phyloP scores from a whole-genome alignment of 2,888 invertebrate genomes.

The Tupiocoris notatus region DNA sequence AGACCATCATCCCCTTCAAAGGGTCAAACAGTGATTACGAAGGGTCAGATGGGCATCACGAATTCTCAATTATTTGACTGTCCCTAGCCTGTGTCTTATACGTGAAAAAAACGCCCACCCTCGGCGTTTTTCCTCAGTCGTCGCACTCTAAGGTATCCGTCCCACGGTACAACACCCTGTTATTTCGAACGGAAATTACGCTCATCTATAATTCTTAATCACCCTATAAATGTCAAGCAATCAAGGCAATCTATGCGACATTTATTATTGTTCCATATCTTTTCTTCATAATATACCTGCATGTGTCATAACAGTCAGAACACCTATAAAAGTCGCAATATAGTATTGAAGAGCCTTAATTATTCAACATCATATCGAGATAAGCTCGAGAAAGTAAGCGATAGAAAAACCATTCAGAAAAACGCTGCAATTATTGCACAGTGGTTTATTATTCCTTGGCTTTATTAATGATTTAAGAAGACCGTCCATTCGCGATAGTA shows the following conservation, averaged over 20 bases:
- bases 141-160: neutral
- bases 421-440: too few species aligned
- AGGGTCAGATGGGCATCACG: constrained; percentile 36
- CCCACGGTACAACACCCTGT: neutral
- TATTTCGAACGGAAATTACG: neutral
- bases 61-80: constrained; percentile 39
- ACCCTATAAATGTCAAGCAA: too few species aligned
- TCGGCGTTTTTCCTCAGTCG: neutral
- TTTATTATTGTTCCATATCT: too few species aligned
- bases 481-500: too few species aligned
- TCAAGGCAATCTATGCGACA: too few species aligned
- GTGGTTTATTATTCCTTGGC: too few species aligned
- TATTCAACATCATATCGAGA: too few species aligned
- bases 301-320: neutral
- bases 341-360: too few species aligned
- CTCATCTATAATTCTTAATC: neutral
- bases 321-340: too few species aligned
- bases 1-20: constrained; percentile 13
- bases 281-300: neutral
- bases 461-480: too few species aligned
- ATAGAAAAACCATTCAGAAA: too few species aligned
- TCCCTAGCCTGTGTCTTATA: constrained; percentile 4
- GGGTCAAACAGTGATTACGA: constrained; percentile 37
- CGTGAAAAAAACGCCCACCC: neutral
- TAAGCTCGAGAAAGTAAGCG: too few species aligned